Conservation (phyloP, 2,888 invertebrate species). For the Ypsolopha scabrella region DNA sequence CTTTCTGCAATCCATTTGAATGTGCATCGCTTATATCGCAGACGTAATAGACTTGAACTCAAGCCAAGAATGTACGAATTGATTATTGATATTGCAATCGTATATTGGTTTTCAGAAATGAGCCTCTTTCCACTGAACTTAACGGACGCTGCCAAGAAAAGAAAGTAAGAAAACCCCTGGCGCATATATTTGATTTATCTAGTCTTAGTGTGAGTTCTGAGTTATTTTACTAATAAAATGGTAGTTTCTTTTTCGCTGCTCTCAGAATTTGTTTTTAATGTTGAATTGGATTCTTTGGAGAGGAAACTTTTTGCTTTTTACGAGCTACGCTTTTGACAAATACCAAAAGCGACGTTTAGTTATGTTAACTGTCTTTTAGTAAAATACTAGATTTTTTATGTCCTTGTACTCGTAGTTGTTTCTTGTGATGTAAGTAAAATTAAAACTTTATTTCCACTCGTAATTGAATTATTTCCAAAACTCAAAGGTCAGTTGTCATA, state of each 20-base stretch:
- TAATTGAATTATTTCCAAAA: too few relatives aligned
- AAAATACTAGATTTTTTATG: too few relatives aligned
- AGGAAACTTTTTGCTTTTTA: slow-evolving; percentile 14
- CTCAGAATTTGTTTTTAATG: slow-evolving; percentile 2
- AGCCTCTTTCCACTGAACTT: slow-evolving; percentile 12
- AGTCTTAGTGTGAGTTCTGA: slow-evolving; percentile 5
- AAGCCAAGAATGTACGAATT: slow-evolving; percentile 66
- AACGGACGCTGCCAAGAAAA: slow-evolving; percentile 11
- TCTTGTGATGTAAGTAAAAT: too few relatives aligned
- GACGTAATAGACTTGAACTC: slow-evolving; percentile 62
- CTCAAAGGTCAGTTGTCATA: too few relatives aligned
- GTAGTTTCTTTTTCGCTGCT: not conserved
- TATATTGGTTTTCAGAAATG: slow-evolving; percentile 54
- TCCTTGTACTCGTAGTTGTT: too few relatives aligned
- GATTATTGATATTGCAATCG: slow-evolving; percentile 67
- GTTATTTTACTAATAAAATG: slow-evolving; percentile 7
- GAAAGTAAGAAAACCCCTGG: slow-evolving; percentile 4
- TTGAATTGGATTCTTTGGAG: slow-evolving; percentile 13
- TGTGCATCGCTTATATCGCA: slow-evolving; percentile 27
- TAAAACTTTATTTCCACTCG: too few relatives aligned
- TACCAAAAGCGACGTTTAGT: not conserved
- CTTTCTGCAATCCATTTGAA: slow-evolving; percentile 43
- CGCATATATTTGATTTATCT: slow-evolving; percentile 12
- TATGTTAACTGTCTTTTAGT: too few relatives aligned
- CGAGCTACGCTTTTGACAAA: slow-evolving; percentile 17